Conservation (phyloP, 1,140 invertebrate genomes). For the fruit fly (Drosophila melanogaster) region DNA sequence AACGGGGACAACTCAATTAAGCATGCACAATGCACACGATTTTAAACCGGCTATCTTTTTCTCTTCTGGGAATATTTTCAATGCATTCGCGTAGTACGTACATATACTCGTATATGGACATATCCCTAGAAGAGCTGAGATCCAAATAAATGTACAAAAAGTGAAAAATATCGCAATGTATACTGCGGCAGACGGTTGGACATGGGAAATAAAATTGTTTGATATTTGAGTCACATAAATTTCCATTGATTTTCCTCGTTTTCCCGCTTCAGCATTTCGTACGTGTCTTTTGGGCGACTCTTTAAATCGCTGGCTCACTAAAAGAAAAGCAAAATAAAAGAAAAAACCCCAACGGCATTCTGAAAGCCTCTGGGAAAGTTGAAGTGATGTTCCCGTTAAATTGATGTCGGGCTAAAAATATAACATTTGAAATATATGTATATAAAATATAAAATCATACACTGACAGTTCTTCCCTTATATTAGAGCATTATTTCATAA, state of each 20-base stretch:
- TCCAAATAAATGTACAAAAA: conserved; percentile 50
- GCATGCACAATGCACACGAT: conserved; percentile 80
- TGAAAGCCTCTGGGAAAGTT: neutral
- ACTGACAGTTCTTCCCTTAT: neutral
- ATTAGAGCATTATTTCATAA: too few relatives aligned
- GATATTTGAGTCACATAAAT: conserved; percentile 76
- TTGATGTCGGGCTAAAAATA: neutral
- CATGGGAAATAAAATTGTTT: conserved; percentile 52
- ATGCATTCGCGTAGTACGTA: conserved; percentile 38
- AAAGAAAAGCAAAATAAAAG: neutral
- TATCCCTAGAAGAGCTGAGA: neutral
- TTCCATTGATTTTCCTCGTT: conserved; percentile 65
- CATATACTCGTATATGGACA: too few relatives aligned
- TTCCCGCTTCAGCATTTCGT: conserved; percentile 6
- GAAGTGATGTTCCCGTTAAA: neutral
- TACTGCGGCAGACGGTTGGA: conserved; percentile 18
- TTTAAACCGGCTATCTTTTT: conserved; percentile 43
- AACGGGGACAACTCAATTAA: conserved; percentile 70
- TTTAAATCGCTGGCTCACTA: conserved; percentile 15
- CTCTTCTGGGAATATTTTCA: conserved; percentile 52
- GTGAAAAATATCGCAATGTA: conserved; percentile 48
- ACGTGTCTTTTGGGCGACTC: conserved; percentile 35
- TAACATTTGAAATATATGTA: neutral
- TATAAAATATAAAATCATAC: neutral
- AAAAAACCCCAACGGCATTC: neutral